Evolutionary conservation across 64 coral and sea anemone genomes (phyloP), one percentile per base, ranked within the genome.

Genomic region (Trachythela sp.): DNA sequence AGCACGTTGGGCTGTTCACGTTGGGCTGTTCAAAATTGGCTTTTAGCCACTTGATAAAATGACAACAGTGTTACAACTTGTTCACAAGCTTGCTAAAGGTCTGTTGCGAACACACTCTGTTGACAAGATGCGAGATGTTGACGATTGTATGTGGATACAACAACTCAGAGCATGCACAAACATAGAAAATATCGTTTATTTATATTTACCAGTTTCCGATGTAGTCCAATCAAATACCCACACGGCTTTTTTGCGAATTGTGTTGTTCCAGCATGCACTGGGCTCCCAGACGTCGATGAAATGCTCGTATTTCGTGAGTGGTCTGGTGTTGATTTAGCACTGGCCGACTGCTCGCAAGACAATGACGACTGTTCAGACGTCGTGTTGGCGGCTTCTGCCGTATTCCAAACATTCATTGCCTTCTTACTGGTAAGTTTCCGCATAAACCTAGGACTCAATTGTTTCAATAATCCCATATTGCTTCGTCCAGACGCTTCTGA

Each of bases 181-280:
- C 13, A 49, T 85, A 15, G 27, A 0, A 27, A 6, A 45, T 45
- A 45, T 45, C 11, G 42, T 45, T n/a, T n/a, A n/a, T 43, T 2
- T 36, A 7, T 33, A 94, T 93, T 87, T 40, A 99, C 96, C 92
- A 92, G 89, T 91, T 99, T 99, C 26, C 96, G 70, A 75, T 99
- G 93, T 87, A 99, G 88, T 48, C 91, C 96, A 32, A 99, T 94
- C 59, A 94, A 93, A 92, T 95, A 99, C 34, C 96, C 93, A 87
- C 96, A 24, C 92, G 75, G 54, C 92, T 92, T 40, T 91, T 10
- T 10, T 4, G 75, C 30, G 27, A 36, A 17, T 18, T 35, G 89
- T 20, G 88, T 48, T 39, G 93, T 91, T 58, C 93, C 95, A 50
- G 5, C 40, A 68, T 40, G 41, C 20, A 94, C 91, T 39, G 96